Evolutionary conservation across 1,140 invertebrate genomes (phyloP).

Genomic region (Drosophila setifemur): DNA sequence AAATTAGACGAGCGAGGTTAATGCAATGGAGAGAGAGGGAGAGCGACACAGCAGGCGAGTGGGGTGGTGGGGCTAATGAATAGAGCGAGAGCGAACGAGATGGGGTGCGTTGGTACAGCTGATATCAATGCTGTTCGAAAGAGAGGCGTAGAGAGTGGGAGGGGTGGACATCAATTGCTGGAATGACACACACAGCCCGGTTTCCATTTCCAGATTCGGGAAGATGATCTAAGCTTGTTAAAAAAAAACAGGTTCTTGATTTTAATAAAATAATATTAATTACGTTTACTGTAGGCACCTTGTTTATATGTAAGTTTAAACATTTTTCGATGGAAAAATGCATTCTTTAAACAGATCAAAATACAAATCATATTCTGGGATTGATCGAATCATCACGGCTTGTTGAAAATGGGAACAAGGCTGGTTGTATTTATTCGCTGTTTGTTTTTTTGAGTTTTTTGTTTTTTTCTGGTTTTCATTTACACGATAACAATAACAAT

Average conservation of each 20-base stretch:
- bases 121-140: slow-evolving; percentile 28
- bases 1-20: slow-evolving; percentile 46
- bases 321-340: too few relatives aligned
- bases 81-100: slow-evolving; percentile 5
- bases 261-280: too few relatives aligned
- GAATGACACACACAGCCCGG: slow-evolving; percentile 14
- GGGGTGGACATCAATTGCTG: slow-evolving; percentile 10
- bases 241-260: too few relatives aligned
- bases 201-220: slow-evolving; percentile 9
- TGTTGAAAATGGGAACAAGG: slow-evolving; percentile 31
- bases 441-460: neutral
- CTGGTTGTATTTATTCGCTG: neutral
- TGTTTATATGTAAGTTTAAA: too few relatives aligned
- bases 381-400: too few relatives aligned
- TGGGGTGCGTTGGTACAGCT: neutral
- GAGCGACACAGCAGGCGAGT: slow-evolving; percentile 23
- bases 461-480: neutral
- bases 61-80: slow-evolving; percentile 1
- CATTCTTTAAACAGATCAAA: too few relatives aligned
- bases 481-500: slow-evolving; percentile 40
- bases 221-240: neutral
- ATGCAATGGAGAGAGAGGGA: slow-evolving; percentile 36
- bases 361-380: too few relatives aligned
- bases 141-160: slow-evolving; percentile 9
- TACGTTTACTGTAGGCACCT: too few relatives aligned